Evolutionary conservation across 2,888 invertebrate species (phyloP), one percentile per base, ranked within the genome.

Genomic region (Scrobipalpa costella): DNA sequence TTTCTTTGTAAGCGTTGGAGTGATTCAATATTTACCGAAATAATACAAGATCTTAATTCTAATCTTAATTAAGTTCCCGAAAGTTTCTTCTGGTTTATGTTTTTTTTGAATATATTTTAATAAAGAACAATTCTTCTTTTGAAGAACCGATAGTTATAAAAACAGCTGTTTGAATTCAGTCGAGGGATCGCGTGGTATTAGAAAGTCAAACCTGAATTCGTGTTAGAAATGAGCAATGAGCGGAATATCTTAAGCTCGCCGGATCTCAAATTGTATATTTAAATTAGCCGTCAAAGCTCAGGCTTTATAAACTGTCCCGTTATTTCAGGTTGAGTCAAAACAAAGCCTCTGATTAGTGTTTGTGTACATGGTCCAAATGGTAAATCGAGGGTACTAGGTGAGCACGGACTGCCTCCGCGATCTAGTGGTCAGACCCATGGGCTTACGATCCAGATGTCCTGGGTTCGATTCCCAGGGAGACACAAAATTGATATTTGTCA

Each of bases 251-350:
- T n/a, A 44, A 44, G 44, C 44, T 15, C 44, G 7, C 2, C 44
- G 44, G n/a, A 44, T 44, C 44, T 44, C 44, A 44, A 44, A 44
- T 44, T 44, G n/a, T 13, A 40, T 44, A 44, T 44, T 44, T 44
- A 44, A 44, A 15, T 44, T 15, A 44, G 5, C 15, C 44, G n/a
- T 44, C n/a, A 44, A 44, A 44, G 15, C 40, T 40, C n/a, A 6
- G 44, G 44, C 44, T 44, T n/a, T 44, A 44, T 44, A 44, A 5
- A 44, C 44, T 44, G 44, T 44, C 44, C 5, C 13, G 40, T 40
- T 40, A 15, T 44, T 44, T 15, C 15, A 44, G 44, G 44, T 7
- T 44, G 44, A 44, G 5, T 44, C 44, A 6, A 27, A 44, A 15
- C 40, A 40, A 40, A 40, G 40, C 40, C 44, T 5, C 44, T 44